phyloP scores from a whole-genome alignment of 2,113 vertebrate species.

The Condylura cristata region DNA sequence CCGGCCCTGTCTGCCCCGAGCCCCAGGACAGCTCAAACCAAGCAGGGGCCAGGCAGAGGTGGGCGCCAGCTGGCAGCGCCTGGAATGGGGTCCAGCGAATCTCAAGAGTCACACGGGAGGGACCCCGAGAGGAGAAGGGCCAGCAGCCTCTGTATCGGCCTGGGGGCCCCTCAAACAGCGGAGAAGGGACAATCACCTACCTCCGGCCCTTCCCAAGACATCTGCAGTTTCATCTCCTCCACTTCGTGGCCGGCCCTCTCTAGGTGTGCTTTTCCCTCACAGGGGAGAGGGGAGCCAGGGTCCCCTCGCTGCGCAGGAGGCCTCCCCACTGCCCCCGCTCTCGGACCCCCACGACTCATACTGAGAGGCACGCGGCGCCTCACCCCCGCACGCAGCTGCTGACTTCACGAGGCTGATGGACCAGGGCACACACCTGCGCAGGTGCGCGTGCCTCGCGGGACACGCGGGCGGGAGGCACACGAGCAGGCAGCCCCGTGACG shows the following conservation, averaged over 20 bases:
- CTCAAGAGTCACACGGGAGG: background rate
- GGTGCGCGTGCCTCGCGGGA: background rate
- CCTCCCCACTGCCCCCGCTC: rapidly evolving
- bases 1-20: rapidly evolving
- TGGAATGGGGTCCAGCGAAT: background rate
- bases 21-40: background rate
- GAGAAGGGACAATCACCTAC: background rate
- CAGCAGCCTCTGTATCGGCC: background rate
- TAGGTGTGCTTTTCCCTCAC: background rate
- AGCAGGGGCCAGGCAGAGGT: background rate
- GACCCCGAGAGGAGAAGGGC: background rate
- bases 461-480: too few relatives aligned
- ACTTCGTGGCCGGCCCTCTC: background rate
- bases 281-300: background rate
- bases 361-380: rapidly evolving
- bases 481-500: background rate
- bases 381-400: too few relatives aligned
- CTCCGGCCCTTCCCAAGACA: background rate
- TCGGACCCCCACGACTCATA: rapidly evolving
- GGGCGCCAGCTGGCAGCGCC: too few relatives aligned
- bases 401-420: background rate
- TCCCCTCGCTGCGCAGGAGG: background rate
- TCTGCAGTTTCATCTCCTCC: background rate
- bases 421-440: too few relatives aligned
- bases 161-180: background rate